Base-by-base conservation (phyloP, 2,888 invertebrate genomes). In the Dolomedes plantarius region DNA sequence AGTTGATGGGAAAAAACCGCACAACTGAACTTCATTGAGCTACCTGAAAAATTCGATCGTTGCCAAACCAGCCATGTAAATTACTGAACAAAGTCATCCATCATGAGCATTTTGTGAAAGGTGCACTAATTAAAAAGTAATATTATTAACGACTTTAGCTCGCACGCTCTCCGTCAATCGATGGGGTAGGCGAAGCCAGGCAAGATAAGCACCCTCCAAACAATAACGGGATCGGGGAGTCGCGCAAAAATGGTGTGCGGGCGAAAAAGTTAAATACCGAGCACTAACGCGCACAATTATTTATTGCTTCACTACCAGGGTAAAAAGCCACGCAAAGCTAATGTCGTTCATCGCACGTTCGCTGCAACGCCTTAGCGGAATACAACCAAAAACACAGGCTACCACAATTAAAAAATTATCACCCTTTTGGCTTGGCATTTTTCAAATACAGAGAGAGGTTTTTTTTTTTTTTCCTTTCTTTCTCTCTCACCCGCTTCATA, bases 81-180 rank as follows among this genome's bases (percentile, higher is more conserved):
- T 81, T 75, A 62, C 81, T 36, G 67, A 32, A 31, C 62, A 32
- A 73, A 41, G 73, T 27, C 69, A 82, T 82, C 82, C 75, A 82
- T 82, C 82, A 82, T 11, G 41, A 56, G 69, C 46, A 69, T 62
- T 81, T 82, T 75, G 71, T 76, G 75, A 75, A 82, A 69, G 75
- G 62, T 68, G 36, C 68, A 64, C 82, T 82, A 82, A 82, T 82
- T 82, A 82, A 82, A 82, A 82, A 82, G 82, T 82, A 82, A 82
- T 82, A 82, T 82, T 82, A 82, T 82, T 82, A 82, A 82, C 76
- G 83, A 83, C 83, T 77, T 77, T 77, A 36, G 76, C 65, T 50
- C 32, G 11, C 19, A 9, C 65, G 65, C 32, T 6, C n/a, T 6
- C 16, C n/a, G 23, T 41, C 65, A 73, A 83, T 77, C 76, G 67